Evolutionary conservation across 1,140 invertebrate genomes (phyloP).

Genomic region (Orius insidiosus): DNA sequence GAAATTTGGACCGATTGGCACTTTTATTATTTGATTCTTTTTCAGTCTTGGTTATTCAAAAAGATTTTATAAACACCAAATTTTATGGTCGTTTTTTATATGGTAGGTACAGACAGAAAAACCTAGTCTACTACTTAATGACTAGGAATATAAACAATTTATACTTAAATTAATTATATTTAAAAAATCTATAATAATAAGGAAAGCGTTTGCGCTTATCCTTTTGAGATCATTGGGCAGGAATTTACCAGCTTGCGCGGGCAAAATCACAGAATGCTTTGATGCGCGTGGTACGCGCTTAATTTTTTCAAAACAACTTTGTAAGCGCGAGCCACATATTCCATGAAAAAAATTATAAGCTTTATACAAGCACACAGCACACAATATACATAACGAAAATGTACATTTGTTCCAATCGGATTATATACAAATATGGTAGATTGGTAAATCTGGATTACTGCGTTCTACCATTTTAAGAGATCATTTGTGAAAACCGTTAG

Average conservation of each 20-base stretch:
- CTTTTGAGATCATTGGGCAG: conserved; percentile 16
- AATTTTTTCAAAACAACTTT: not conserved
- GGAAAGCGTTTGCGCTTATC: not conserved
- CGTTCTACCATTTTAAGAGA: conserved; percentile 18
- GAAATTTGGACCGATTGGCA: conserved; percentile 1
- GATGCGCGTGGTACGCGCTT: conserved; percentile 16
- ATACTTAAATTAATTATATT: conserved; percentile 2
- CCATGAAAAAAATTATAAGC: not conserved
- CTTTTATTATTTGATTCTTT: conserved; percentile 5
- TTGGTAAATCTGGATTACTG: conserved; percentile 1
- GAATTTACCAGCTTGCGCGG: conserved; percentile 12
- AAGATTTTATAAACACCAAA: no score
- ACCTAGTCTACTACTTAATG: conserved; percentile 16
- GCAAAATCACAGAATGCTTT: conserved; percentile 19
- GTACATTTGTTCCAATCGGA: not conserved
- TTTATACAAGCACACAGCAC: conserved; percentile 13
- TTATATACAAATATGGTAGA: conserved; percentile 16
- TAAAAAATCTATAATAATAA: conserved; percentile 1
- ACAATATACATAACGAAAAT: conserved; percentile 1
- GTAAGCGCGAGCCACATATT: not conserved
- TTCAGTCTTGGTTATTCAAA: no score
- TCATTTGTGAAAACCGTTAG: conserved; percentile 19
- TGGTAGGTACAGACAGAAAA: conserved; percentile 9
- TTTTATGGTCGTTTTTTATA: no score
- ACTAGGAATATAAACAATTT: conserved; percentile 12